Evolutionary conservation across 2,888 invertebrate species (phyloP).

Genomic region (Seira sanloemensis): DNA sequence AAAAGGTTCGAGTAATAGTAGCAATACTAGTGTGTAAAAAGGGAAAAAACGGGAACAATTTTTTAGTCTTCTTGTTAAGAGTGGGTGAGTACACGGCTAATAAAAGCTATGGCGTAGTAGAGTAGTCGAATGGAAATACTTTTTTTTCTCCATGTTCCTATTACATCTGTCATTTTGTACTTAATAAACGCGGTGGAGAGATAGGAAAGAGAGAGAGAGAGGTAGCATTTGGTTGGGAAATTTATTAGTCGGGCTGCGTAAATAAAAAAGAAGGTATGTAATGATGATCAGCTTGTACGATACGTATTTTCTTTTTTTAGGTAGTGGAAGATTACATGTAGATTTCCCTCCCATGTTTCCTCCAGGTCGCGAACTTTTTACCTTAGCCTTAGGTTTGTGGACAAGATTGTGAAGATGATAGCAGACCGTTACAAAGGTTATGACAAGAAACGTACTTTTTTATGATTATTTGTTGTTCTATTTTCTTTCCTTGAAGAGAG

Average conservation of each 20-base stretch:
- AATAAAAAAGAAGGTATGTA: background rate
- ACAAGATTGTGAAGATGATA: background rate
- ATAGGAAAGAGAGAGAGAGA: background rate
- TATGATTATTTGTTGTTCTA: background rate
- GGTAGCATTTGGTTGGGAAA: background rate
- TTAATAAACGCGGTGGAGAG: constrained; percentile 21
- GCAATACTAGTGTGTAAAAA: background rate
- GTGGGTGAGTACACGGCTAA: background rate
- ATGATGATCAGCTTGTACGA: background rate
- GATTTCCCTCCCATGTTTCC: too few species aligned
- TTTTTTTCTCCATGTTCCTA: background rate
- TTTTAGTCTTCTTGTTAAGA: background rate
- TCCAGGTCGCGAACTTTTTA: background rate
- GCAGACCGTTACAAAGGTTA: background rate
- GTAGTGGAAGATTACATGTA: background rate
- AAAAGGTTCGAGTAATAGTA: background rate
- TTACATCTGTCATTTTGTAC: constrained; percentile 51
- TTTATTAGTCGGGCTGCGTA: background rate
- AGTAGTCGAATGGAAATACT: background rate
- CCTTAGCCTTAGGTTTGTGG: too few species aligned
- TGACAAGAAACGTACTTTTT: background rate
- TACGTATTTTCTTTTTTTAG: background rate
- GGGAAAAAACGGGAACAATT: background rate
- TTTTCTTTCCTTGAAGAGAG: background rate
- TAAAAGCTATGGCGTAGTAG: background rate